A percentile compares a stretch with the other conserved stretches of the same genome.
These are phyloP conservation scores for Euura lappo DNA, from an alignment of 1,140 invertebrate genomes.

Conservation along the genomic window DNA sequence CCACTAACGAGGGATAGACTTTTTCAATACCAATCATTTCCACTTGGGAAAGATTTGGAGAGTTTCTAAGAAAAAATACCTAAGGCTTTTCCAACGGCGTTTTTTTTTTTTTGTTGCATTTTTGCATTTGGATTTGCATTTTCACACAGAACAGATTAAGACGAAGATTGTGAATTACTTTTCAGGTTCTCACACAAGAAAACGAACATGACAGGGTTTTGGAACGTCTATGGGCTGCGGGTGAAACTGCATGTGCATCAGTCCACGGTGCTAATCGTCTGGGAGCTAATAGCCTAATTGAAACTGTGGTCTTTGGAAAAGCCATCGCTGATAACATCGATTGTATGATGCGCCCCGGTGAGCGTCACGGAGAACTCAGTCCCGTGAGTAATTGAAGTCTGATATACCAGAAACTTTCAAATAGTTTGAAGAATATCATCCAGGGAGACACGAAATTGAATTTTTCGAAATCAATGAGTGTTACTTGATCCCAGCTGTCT, in stretches of 20 bases:
- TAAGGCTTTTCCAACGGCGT: not conserved
- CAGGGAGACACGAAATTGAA: no score
- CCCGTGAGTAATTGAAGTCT: constrained; percentile 54
- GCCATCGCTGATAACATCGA: constrained; percentile 78
- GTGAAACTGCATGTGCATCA: constrained; percentile 64
- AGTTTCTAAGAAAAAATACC: not conserved
- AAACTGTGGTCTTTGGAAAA: constrained; percentile 85
- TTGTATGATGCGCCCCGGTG: constrained; percentile 70
- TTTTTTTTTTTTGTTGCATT: not conserved
- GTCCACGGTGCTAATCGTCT: constrained; percentile 88
- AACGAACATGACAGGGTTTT: constrained; percentile 65
- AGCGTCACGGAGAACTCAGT: constrained; percentile 64
- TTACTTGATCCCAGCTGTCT: no score
- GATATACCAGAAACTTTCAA: not conserved
- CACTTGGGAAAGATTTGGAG: not conserved
- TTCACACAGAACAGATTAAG: not conserved
- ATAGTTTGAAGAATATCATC: no score
- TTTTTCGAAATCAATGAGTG: no score
- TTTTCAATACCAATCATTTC: no score
- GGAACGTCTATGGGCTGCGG: constrained; percentile 60
- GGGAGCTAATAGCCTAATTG: constrained; percentile 85
- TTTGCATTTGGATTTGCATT: not conserved
- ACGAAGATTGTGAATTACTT: not conserved
- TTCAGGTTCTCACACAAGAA: constrained; percentile 61
- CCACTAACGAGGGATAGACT: not conserved